Evolutionary conservation across 1,140 invertebrate species (phyloP).

Genomic region (Ceratina australensis): DNA sequence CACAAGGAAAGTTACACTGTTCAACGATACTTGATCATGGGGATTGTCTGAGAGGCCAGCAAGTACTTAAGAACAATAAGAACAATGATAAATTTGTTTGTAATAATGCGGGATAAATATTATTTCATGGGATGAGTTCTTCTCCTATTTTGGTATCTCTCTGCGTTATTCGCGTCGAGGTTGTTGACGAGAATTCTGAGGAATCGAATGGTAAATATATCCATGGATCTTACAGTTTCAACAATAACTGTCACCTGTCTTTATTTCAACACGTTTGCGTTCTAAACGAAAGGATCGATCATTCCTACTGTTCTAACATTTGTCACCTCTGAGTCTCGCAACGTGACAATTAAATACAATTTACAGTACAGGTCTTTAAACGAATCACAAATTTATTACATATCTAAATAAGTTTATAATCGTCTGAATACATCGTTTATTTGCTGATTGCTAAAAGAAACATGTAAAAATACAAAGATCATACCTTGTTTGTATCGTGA

Average conservation of each 20-base stretch:
- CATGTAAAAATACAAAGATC: conserved; percentile 17
- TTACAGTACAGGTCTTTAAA: no score
- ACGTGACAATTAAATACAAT: no score
- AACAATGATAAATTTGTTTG: conserved; percentile 48
- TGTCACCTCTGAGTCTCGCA: no score
- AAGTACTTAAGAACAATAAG: conserved; percentile 26
- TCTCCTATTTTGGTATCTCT: conserved; percentile 79
- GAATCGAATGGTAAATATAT: conserved; percentile 67
- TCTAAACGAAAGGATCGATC: neutral
- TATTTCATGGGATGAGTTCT: conserved; percentile 75
- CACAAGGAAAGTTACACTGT: no score
- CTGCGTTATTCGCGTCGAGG: conserved; percentile 82
- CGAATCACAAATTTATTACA: neutral
- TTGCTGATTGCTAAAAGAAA: neutral
- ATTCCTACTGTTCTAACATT: neutral
- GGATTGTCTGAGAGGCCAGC: conserved; percentile 12
- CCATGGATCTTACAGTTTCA: neutral
- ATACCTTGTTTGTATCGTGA: conserved; percentile 40
- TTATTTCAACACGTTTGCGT: conserved; percentile 17
- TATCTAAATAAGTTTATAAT: no score
- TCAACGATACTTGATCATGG: conserved; percentile 15
- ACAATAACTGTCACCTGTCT: conserved; percentile 16
- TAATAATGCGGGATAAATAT: conserved; percentile 49
- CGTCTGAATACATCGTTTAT: no score
- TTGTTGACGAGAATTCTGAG: conserved; percentile 73